Evolutionary conservation across 2,888 invertebrate genomes (phyloP).

Genomic region (Tridacna gigas): DNA sequence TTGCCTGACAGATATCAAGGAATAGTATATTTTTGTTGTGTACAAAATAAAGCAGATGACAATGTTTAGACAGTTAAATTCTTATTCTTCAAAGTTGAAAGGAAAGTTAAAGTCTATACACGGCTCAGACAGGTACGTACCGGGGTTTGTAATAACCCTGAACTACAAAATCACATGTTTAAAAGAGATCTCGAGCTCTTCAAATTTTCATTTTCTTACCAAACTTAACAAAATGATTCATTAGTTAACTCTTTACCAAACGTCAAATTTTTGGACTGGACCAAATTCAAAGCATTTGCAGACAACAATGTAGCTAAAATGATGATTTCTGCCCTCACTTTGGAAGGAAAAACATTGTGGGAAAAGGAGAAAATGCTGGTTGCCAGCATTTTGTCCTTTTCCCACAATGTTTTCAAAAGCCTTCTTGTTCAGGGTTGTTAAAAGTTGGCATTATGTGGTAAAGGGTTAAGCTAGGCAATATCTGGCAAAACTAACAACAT

Average conservation of each 20-base stretch:
- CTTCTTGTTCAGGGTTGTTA: not conserved
- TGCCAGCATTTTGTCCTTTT: not conserved
- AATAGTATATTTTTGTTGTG: no score
- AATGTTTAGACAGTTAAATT: constrained; percentile 4
- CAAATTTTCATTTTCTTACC: no score
- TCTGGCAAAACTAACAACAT: no score
- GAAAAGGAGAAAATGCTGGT: not conserved
- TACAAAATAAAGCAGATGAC: not conserved
- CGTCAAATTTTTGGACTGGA: no score
- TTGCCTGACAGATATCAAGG: no score
- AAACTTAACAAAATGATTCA: no score
- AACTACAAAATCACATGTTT: no score
- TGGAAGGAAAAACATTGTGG: no score
- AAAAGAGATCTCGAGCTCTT: no score
- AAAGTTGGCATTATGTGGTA: not conserved
- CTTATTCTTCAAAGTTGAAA: not conserved
- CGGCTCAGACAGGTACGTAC: constrained; percentile 1
- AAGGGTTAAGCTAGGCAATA: not conserved
- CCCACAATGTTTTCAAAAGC: not conserved
- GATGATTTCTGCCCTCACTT: no score
- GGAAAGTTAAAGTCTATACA: not conserved
- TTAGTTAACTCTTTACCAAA: no score
- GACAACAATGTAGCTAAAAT: not conserved
- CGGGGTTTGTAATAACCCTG: not conserved
- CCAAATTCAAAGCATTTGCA: no score